Evolutionary conservation across 2,113 vertebrate species (phyloP), one percentile per base, ranked within the genome.

Genomic region (Prionailurus bengalensis): DNA sequence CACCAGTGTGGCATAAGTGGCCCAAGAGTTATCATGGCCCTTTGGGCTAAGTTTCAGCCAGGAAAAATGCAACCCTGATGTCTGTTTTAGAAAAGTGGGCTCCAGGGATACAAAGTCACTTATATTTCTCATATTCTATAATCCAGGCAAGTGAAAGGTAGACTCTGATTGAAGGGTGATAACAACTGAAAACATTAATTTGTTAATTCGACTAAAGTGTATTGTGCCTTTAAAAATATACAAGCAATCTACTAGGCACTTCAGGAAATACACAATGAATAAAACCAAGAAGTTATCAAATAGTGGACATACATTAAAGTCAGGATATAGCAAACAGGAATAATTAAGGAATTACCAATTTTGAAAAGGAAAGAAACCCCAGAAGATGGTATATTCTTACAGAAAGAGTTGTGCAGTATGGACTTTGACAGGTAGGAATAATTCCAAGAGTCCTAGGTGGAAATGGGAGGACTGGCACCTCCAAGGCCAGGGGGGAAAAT

Each of bases 131-230:
- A 84, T 8, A 31, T 7, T 73, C 17, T 94, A 2, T 23, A 89
- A 27, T 27, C 29, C 27, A 95, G 81, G 45, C 3, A 23, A 88
- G 4, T 53, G 0, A 85, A 31, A 89, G 6, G n/a, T 33, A 27
- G 81, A 48, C 17, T 11, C 55, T 82, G n/a, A 61, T 66, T 68
- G 15, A 87, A 86, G 36, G 5, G 36, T 65, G 23, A 25, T 7
- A 92, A 65, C 19, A 61, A 91, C 0, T 61, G 16, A 8, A 31
- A 71, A 68, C n/a, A 61, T 45, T 65, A 71, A 58, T n/a, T 76
- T 65, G 6, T 79, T 91, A 96, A 82, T 71, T 74, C 48, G 81
- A 87, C 58, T 80, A 90, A 84, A 74, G 84, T 91, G 5, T 29
- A 48, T 4, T 53, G 19, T 89, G 10, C 21, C 13, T 6, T 65